These are phyloP conservation scores for Phyllotreta cruciferae DNA, from an alignment of 2,888 invertebrate genomes.

Conservation along the genomic window DNA sequence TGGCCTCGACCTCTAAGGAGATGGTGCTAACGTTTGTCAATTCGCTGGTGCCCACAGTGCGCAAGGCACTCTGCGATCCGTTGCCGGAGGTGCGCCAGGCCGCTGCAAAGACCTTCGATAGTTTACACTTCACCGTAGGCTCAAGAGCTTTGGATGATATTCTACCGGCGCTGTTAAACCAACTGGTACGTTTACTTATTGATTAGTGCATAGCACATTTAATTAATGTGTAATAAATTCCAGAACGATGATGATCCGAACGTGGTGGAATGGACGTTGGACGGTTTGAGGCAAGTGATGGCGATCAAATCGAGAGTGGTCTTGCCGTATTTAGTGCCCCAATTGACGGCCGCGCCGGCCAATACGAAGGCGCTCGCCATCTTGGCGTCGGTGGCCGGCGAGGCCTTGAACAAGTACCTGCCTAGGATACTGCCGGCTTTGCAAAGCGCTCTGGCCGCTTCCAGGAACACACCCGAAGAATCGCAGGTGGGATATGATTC, in stretches of 20 bases:
- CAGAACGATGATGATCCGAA: constrained; percentile 79
- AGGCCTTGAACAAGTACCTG: constrained; percentile 88
- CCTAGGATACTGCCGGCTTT: constrained; percentile 92
- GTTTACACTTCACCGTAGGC: constrained; percentile 93
- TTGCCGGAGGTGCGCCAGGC: constrained; percentile 91
- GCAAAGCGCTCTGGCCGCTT: constrained; percentile 74
- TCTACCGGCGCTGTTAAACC: constrained; percentile 86
- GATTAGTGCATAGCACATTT: too few species aligned
- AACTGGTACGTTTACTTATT: constrained; percentile 69
- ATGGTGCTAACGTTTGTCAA: constrained; percentile 91
- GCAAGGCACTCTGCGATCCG: constrained; percentile 92
- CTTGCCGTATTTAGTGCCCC: constrained; percentile 94
- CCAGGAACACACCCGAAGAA: constrained; percentile 65
- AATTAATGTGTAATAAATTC: constrained; percentile 38
- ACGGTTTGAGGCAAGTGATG: constrained; percentile 97
- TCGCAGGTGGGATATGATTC: constrained; percentile 49
- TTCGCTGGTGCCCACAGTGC: constrained; percentile 91
- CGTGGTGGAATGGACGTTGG: constrained; percentile 88
- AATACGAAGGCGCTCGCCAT: constrained; percentile 95
- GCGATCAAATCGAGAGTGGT: constrained; percentile 95
- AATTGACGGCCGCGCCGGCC: constrained; percentile 86
- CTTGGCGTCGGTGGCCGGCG: constrained; percentile 93
- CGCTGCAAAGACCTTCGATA: constrained; percentile 96
- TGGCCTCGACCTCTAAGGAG: constrained; percentile 94
- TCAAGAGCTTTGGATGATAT: constrained; percentile 95